Evolutionary conservation across 2,113 vertebrate species (phyloP).

Genomic region (Pollimyrus isidori): DNA sequence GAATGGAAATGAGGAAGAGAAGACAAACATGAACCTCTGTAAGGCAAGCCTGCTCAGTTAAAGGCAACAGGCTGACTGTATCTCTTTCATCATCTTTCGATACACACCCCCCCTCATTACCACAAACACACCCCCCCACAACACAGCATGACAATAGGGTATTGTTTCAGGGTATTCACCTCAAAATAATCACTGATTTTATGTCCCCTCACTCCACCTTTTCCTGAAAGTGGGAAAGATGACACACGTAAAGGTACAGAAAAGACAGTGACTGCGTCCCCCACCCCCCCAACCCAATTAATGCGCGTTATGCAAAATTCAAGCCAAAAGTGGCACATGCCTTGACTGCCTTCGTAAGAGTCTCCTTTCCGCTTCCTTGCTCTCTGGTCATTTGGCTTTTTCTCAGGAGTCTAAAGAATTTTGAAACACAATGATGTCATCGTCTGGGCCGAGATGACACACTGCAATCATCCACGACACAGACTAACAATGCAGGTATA

Average conservation of each 20-base stretch:
- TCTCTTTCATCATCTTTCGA: background rate
- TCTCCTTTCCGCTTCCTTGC: slow-evolving; percentile 89
- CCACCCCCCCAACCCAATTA: background rate
- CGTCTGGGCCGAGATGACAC: background rate
- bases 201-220: slow-evolving; percentile 78
- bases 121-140: background rate
- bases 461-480: background rate
- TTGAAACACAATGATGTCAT: slow-evolving; percentile 11
- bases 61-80: background rate
- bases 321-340: slow-evolving; percentile 46
- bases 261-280: background rate
- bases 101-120: background rate
- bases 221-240: slow-evolving; percentile 59
- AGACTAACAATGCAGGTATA: background rate
- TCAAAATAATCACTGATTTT: slow-evolving; percentile 96
- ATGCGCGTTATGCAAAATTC: background rate
- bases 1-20: background rate
- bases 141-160: background rate
- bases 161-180: slow-evolving; percentile 61
- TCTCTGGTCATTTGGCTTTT: slow-evolving; percentile 82
- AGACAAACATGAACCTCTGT: background rate
- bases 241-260: background rate
- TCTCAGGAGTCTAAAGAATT: slow-evolving; percentile 75
- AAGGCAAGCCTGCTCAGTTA: background rate
- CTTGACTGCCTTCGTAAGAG: slow-evolving; percentile 76